phyloP scores from a whole-genome alignment of 2,113 vertebrate species.

The Brienomyrus brachyistius region DNA sequence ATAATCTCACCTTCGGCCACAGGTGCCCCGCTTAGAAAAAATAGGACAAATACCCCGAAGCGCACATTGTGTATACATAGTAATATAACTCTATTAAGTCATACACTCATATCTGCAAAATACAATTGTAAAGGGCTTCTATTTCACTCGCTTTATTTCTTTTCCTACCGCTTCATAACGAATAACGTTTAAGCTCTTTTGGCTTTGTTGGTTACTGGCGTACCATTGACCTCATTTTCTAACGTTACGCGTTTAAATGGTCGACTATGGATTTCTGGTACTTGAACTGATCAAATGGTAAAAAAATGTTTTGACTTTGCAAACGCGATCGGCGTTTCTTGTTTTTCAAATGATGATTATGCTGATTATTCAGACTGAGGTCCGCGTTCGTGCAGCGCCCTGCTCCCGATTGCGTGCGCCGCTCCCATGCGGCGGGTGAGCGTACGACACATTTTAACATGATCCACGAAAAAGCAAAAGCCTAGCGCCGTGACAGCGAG shows the following conservation, averaged over 20 bases:
- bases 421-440: slow-evolving; percentile 24
- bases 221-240: not conserved
- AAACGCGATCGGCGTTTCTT: not conserved
- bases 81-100: not conserved
- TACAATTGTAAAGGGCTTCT: not conserved
- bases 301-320: not conserved
- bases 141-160: not conserved
- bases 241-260: not conserved
- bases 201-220: not conserved
- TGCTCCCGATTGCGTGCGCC: slow-evolving; percentile 21
- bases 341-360: not conserved
- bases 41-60: not conserved
- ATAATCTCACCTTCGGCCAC: not conserved
- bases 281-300: not conserved
- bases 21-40: not conserved
- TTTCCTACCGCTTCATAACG: not conserved
- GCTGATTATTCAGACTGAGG: not conserved
- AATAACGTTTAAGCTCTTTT: not conserved
- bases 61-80: not conserved
- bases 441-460: slow-evolving; percentile 39
- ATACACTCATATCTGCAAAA: not conserved
- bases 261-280: not conserved
- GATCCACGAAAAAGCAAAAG: slow-evolving; percentile 39
- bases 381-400: not conserved
- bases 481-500: slow-evolving; percentile 41